phyloP scores from a whole-genome alignment of 2,113 vertebrate species.

The Odocoileus hemionus region DNA sequence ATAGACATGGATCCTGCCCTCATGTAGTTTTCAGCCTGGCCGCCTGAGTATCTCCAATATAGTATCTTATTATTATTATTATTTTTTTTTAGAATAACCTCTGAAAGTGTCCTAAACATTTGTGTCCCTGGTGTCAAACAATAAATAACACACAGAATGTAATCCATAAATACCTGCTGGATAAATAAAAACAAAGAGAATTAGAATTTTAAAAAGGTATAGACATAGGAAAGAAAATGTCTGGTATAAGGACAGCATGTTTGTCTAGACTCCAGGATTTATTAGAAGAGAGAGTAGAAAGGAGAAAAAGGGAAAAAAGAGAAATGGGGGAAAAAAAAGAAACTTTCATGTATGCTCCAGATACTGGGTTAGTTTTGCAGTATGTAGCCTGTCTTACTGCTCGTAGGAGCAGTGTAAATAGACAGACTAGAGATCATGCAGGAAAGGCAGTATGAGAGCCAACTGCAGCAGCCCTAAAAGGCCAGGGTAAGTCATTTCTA shows the following conservation, averaged over 20 bases:
- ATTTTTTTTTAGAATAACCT: neutral
- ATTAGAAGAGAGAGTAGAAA: neutral
- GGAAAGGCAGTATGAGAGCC: neutral
- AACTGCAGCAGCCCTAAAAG: neutral
- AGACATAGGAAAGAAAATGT: neutral
- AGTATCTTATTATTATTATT: neutral
- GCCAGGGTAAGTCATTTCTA: neutral
- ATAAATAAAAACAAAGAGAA: neutral
- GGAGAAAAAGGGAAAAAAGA: neutral
- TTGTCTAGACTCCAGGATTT: neutral
- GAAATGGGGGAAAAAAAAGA: neutral
- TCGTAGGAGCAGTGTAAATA: neutral
- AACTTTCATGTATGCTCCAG: neutral
- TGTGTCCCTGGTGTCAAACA: neutral
- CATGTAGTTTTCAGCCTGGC: neutral
- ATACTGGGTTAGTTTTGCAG: neutral
- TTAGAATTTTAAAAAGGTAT: neutral
- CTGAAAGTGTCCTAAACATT: neutral
- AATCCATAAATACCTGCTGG: neutral
- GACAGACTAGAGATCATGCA: neutral
- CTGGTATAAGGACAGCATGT: neutral
- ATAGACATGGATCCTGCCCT: neutral
- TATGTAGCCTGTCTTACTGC: neutral
- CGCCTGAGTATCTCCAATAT: neutral
- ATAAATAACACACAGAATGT: neutral